Evolutionary conservation across 1,140 invertebrate genomes (phyloP).

Genomic region (Saxidomus purpurata): DNA sequence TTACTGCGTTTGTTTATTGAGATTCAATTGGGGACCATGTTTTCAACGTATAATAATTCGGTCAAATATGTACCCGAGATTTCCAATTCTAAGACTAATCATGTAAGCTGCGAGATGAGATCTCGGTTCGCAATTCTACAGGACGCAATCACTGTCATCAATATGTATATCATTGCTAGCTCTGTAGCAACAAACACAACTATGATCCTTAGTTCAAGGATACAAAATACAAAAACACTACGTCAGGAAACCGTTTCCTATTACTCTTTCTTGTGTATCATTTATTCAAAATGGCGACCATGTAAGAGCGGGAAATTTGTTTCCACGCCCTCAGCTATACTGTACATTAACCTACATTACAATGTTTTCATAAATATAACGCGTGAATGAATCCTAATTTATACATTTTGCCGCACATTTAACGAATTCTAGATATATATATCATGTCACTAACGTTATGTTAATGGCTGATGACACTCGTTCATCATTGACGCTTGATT

Average conservation of each 20-base stretch:
- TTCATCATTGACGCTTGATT: slow-evolving; percentile 46
- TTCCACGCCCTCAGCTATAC: background rate
- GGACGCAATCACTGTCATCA: no score
- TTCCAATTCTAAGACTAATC: no score
- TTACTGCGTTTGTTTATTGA: no score
- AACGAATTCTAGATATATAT: background rate
- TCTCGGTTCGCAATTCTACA: no score
- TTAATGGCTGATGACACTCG: slow-evolving; percentile 28
- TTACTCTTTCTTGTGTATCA: background rate
- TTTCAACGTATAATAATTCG: no score
- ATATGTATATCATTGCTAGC: no score
- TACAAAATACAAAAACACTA: no score
- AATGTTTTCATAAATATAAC: slow-evolving; percentile 29
- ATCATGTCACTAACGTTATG: slow-evolving; percentile 22
- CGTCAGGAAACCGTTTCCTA: background rate
- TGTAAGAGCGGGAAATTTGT: slow-evolving; percentile 21
- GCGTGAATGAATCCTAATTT: slow-evolving; percentile 17
- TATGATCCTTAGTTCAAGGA: no score
- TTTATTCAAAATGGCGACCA: slow-evolving; percentile 8
- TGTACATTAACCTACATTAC: slow-evolving; percentile 28
- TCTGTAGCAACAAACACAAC: no score
- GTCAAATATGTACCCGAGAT: no score
- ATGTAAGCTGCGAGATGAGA: no score
- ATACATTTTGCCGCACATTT: slow-evolving; percentile 13
- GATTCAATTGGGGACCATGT: no score